phyloP scores from a whole-genome alignment of 2,888 invertebrate species.

The Incurvaria masculella region DNA sequence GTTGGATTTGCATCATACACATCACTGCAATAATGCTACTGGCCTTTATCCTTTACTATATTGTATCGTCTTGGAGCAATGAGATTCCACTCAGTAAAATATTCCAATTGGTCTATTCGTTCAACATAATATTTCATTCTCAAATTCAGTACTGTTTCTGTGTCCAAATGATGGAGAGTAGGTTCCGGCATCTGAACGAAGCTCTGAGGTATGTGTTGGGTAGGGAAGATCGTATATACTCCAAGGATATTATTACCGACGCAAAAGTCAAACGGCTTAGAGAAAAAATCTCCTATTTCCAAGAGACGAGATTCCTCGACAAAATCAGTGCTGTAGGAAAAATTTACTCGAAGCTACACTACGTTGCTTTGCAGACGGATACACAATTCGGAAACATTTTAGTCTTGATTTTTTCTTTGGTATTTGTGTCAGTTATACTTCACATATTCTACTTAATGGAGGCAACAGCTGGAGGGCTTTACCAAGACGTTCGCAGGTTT shows the following conservation, averaged over 20 bases:
- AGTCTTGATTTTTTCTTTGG: conserved; percentile 23
- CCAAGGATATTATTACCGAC: too few relatives aligned
- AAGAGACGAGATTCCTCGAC: background rate
- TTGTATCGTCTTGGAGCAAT: background rate
- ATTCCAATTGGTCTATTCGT: background rate
- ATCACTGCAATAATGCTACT: background rate
- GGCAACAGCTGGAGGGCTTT: conserved; percentile 34
- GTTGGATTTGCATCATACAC: background rate
- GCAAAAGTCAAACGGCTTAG: background rate
- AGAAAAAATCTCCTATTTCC: background rate
- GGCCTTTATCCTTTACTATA: background rate
- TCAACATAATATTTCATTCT: background rate
- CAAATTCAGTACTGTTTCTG: background rate
- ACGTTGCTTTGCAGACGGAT: conserved; percentile 17
- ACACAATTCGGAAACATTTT: conserved; percentile 26
- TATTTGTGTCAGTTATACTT: conserved; percentile 24
- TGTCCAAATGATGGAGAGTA: background rate
- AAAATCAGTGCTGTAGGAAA: background rate
- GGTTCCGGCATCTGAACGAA: background rate
- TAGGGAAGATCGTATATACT: too few relatives aligned
- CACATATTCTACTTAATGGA: conserved; percentile 42
- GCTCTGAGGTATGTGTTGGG: background rate
- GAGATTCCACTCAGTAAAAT: background rate
- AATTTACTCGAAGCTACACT: background rate
- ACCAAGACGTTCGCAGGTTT: conserved; percentile 28